Evolutionary conservation across 1,140 invertebrate species (phyloP).

Genomic region (Sinella curviseta): DNA sequence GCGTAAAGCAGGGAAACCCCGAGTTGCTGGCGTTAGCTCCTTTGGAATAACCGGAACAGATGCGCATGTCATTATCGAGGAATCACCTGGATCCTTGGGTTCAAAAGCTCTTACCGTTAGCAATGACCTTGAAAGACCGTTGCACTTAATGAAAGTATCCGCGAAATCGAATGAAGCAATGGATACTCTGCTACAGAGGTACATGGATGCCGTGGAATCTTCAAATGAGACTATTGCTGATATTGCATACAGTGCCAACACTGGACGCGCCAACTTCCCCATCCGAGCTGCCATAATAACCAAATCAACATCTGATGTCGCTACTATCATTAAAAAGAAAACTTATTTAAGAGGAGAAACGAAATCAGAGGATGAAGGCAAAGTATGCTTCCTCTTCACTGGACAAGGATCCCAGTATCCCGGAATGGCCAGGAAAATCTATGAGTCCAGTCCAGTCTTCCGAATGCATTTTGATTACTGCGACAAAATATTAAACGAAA

Average conservation of each 20-base stretch:
- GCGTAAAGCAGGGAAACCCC: not conserved
- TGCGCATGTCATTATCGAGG: constrained; percentile 37
- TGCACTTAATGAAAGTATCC: not conserved
- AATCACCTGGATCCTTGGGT: not conserved
- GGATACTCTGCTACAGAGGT: constrained; percentile 26
- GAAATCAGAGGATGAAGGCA: not conserved
- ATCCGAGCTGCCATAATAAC: constrained; percentile 27
- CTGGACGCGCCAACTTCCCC: constrained; percentile 34
- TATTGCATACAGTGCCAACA: constrained; percentile 27
- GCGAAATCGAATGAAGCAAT: constrained; percentile 29
- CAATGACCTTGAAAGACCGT: not conserved
- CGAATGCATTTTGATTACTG: constrained; percentile 27
- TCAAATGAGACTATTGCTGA: constrained; percentile 4
- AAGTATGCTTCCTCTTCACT: constrained; percentile 40
- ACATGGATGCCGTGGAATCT: not conserved
- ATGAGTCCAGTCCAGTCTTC: constrained; percentile 29
- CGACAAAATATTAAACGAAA: not conserved
- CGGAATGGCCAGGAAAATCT: constrained; percentile 32
- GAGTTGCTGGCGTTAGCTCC: constrained; percentile 21
- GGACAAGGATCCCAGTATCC: constrained; percentile 40
- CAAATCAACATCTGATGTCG: constrained; percentile 14
- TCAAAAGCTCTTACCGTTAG: not conserved
- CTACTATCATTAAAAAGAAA: constrained; percentile 24
- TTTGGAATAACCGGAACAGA: constrained; percentile 43
- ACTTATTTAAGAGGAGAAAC: constrained; percentile 18